A percentile compares a stretch with the other conserved stretches of the same genome.
phyloP scores from a whole-genome alignment of 2,113 vertebrate genomes.

The Theristicus caerulescens region DNA sequence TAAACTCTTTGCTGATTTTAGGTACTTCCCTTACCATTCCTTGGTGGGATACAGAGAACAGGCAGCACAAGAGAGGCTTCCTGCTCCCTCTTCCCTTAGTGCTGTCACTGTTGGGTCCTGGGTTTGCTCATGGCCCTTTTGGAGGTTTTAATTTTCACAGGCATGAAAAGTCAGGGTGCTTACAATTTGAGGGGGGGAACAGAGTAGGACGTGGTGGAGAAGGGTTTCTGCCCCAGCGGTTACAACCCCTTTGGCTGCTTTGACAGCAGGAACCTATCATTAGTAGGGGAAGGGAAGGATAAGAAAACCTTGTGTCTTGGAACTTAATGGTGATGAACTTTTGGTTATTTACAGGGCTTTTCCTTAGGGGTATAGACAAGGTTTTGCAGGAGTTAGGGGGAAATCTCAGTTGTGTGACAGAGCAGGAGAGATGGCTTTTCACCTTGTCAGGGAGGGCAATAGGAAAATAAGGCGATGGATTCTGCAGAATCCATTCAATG shows the following conservation, averaged over 20 bases:
- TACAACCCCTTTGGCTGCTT: background rate
- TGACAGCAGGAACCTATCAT: background rate
- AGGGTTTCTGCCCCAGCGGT: background rate
- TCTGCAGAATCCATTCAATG: background rate
- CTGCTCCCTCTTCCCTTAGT: background rate
- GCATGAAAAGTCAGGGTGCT: background rate
- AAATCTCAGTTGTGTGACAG: background rate
- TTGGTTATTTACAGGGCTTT: background rate
- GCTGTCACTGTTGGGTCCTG: background rate
- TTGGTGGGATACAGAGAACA: background rate
- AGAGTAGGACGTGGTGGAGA: rapidly evolving
- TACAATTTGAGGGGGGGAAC: background rate
- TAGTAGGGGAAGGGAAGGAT: background rate
- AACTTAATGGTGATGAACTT: background rate
- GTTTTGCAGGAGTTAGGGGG: background rate
- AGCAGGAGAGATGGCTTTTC: background rate
- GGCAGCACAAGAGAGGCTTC: background rate
- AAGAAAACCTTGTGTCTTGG: background rate
- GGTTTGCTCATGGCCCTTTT: background rate
- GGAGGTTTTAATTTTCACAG: background rate
- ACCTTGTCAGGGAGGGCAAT: background rate
- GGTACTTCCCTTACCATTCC: background rate
- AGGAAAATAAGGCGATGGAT: background rate
- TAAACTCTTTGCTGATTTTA: too few relatives aligned
- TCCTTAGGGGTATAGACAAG: background rate